Percentiles rank a stretch among this genome's conserved stretches.
Evolutionary conservation across 2,113 vertebrate species (phyloP).

Genomic region (Rousettus leschenaultii): DNA sequence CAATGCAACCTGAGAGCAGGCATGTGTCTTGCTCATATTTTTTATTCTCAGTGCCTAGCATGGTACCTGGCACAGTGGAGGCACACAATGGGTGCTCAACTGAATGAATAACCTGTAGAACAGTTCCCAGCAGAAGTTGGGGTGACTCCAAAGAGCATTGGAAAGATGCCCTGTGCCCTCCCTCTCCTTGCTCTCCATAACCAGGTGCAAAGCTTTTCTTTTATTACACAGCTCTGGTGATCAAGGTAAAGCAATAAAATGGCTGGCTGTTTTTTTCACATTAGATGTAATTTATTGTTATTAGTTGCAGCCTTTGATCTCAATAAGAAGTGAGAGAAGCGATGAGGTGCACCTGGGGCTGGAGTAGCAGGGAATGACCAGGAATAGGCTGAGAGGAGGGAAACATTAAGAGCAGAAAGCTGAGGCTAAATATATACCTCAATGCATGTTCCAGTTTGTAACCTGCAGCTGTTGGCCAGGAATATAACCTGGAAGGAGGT

Average conservation of each 20-base stretch:
- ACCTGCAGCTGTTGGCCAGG: neutral
- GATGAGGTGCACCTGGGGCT: fast-evolving
- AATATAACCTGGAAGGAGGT: neutral
- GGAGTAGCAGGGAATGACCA: too few species aligned
- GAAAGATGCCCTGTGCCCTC: neutral
- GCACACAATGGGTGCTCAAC: fast-evolving
- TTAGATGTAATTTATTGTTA: neutral
- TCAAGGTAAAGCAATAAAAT: neutral
- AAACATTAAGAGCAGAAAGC: too few species aligned
- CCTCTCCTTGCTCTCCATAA: too few species aligned
- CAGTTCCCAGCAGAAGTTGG: neutral
- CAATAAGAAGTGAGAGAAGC: neutral
- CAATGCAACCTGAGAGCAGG: neutral
- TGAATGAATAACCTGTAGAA: neutral
- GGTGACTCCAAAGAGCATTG: neutral
- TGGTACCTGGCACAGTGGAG: neutral
- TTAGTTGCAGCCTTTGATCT: neutral
- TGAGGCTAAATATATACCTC: neutral
- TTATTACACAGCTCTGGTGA: neutral
- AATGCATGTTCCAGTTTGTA: neutral
- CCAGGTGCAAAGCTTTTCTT: neutral
- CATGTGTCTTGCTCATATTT: fast-evolving
- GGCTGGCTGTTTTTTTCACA: neutral
- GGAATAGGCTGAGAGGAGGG: too few species aligned
- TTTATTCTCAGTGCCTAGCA: neutral